Percentiles rank a stretch among this genome's conserved stretches.
These are phyloP conservation scores for Dromiciops gliroides DNA, from an alignment of 2,113 vertebrate genomes.

Conservation along the genomic window DNA sequence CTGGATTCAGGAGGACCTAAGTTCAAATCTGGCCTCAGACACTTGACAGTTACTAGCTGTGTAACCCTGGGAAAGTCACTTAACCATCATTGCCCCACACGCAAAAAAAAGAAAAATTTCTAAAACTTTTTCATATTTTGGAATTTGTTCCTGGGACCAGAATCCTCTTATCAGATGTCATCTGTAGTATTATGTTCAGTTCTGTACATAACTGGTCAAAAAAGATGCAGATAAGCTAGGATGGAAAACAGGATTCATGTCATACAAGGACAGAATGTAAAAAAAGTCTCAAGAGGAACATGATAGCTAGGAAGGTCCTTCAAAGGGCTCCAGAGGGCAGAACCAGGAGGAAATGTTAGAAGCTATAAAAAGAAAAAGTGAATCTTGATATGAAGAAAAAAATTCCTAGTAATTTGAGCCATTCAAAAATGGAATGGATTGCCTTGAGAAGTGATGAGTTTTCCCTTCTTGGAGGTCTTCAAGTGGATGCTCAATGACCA, in stretches of 20 bases:
- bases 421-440: not conserved
- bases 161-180: not conserved
- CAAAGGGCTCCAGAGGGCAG: not conserved
- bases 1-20: too few species aligned
- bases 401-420: not conserved
- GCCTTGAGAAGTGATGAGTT: not conserved
- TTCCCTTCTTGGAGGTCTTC: not conserved
- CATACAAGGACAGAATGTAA: not conserved
- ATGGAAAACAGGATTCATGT: not conserved
- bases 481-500: not conserved
- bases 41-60: too few species aligned
- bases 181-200: not conserved
- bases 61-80: too few species aligned
- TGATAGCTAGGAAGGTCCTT: not conserved
- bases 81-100: too few species aligned
- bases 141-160: not conserved
- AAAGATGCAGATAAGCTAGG: not conserved
- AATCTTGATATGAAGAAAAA: not conserved
- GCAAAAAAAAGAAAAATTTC: too few species aligned
- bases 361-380: not conserved
- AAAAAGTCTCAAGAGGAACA: not conserved
- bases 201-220: not conserved
- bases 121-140: not conserved
- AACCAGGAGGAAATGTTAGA: not conserved
- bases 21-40: too few species aligned